Base-by-base conservation (phyloP, 1,140 invertebrate species). In the Drosophila insularis region DNA sequence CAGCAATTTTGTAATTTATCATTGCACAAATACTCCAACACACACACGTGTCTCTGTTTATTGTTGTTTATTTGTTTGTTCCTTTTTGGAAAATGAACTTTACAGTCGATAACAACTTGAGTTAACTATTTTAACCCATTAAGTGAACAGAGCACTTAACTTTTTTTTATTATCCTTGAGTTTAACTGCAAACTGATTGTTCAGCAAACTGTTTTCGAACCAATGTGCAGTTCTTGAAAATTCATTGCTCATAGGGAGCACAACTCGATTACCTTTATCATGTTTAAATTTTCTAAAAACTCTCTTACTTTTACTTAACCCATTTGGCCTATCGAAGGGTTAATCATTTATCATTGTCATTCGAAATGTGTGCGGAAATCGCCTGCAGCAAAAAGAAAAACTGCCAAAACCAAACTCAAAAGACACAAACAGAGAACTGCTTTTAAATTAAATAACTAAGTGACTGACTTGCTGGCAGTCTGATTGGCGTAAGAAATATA, bases 1-100 rank as follows among this genome's bases (percentile, higher is more conserved):
- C 84, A 87, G 77, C 80, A 74, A 80, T 89, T 87, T 89, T 84
- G 85, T 89, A 87, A 87, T 87, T 87, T 87, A 87, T 87, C 84
- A 89, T 87, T 87, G 76, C 84, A 84, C 72, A 87, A 78, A 84
- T 66, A 89, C 69, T 72, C 53, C 10, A 54, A 66, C 63, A 40
- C 53, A 65, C 43, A 46, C 43, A 50, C 43, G 43, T 50, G 17
- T 11, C 17, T 21, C 17, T 14, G 43, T 64, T 68, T 74, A 23
- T 67, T 53, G 64, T 43, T 63, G 54, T 65, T 71, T 69, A 54
- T 58, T 63, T 74, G 71, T 73, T 82, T 81, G 70, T 80, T 79
- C 69, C 71, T 71, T 69, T 69, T 58, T 21, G 43, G 43, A 40
- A 87, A 86, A 86, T 87, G 84, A 89, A 86, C 82, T 82, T 87